phyloP scores from a whole-genome alignment of 2,888 invertebrate species.

The Dryobotodes eremita region DNA sequence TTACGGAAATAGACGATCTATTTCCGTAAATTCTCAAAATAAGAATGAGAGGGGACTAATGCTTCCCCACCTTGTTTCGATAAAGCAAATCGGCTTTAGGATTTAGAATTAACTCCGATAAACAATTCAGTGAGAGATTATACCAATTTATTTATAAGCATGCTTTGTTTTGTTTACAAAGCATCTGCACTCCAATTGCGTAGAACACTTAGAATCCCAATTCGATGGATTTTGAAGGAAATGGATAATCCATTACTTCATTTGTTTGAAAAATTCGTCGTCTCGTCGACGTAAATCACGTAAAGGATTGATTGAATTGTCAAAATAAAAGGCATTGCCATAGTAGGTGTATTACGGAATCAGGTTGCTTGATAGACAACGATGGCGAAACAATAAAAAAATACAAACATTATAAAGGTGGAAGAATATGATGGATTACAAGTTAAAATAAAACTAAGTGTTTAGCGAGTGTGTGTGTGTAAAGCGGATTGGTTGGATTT shows the following conservation, averaged over 20 bases:
- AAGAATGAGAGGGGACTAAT: neutral
- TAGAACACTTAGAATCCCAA: neutral
- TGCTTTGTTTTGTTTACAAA: slow-evolving; percentile 17
- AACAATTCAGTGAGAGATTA: slow-evolving; percentile 19
- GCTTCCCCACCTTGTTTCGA: neutral
- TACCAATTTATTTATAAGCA: slow-evolving; percentile 22
- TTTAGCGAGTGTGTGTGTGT: neutral
- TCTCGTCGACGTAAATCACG: neutral
- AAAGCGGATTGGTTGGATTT: slow-evolving; percentile 27
- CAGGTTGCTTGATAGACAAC: slow-evolving; percentile 1
- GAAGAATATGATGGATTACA: neutral
- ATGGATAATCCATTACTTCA: neutral
- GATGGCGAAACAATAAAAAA: neutral
- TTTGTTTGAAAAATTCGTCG: neutral
- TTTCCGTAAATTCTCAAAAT: slow-evolving; percentile 2
- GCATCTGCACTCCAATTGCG: neutral
- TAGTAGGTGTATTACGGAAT: neutral
- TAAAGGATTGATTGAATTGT: neutral
- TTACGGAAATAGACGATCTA: too few species aligned
- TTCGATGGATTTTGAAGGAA: neutral
- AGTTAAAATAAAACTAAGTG: slow-evolving; percentile 3
- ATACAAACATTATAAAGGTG: neutral
- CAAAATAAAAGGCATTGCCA: neutral
- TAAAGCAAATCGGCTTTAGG: slow-evolving; percentile 14
- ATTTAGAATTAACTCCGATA: slow-evolving; percentile 25